Conservation (phyloP, 1,140 invertebrate genomes). For the Danaus plexippus region DNA sequence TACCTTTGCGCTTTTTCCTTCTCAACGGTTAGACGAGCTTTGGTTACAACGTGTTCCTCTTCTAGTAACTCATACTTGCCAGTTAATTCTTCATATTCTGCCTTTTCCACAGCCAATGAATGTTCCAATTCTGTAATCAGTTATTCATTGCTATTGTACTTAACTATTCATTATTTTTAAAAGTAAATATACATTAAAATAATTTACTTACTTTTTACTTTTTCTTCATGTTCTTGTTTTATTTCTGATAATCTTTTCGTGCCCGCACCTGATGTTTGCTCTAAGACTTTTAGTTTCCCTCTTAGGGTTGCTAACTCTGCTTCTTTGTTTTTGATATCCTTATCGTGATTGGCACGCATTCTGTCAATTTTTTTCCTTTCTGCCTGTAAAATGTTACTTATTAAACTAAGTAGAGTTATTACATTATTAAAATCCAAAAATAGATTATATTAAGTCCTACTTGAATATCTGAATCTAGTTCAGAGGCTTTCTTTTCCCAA, state of each 20-base stretch:
- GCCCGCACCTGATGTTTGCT: slow-evolving; percentile 73
- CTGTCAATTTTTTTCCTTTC: slow-evolving; percentile 77
- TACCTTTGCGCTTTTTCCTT: slow-evolving; percentile 77
- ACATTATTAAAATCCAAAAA: slow-evolving; percentile 3
- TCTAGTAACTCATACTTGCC: slow-evolving; percentile 86
- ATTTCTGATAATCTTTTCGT: slow-evolving; percentile 77
- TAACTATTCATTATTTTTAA: slow-evolving; percentile 9
- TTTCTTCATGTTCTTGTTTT: slow-evolving; percentile 78
- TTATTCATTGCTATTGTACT: no score
- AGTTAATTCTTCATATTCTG: slow-evolving; percentile 85
- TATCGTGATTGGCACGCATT: slow-evolving; percentile 74
- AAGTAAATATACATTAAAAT: slow-evolving; percentile 19
- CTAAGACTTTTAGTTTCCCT: slow-evolving; percentile 75
- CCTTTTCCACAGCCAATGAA: slow-evolving; percentile 76
- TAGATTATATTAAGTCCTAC: slow-evolving; percentile 34
- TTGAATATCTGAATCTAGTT: slow-evolving; percentile 76
- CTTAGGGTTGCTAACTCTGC: slow-evolving; percentile 77
- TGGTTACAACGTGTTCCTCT: slow-evolving; percentile 85
- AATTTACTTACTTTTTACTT: slow-evolving; percentile 75
- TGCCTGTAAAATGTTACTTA: slow-evolving; percentile 50
- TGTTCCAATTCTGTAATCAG: slow-evolving; percentile 76
- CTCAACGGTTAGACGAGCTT: slow-evolving; percentile 82
- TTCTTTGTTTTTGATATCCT: slow-evolving; percentile 77
- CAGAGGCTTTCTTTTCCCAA: slow-evolving; percentile 74
- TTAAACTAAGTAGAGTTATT: not conserved